Evolutionary conservation across 2,888 invertebrate genomes (phyloP).

Genomic region (Itoplectis maculator): DNA sequence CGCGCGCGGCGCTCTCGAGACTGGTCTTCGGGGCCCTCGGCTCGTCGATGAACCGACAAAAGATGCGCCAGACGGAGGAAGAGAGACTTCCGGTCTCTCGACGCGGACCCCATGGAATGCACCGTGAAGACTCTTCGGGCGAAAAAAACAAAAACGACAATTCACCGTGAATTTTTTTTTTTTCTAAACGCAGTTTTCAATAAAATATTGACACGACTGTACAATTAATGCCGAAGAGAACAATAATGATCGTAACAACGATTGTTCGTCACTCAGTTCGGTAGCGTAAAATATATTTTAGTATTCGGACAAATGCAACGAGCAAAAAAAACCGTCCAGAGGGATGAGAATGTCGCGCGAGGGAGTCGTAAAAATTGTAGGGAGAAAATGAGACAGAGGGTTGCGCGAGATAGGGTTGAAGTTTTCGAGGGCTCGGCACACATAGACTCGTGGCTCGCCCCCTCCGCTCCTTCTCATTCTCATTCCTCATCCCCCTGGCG

Average conservation of each 20-base stretch:
- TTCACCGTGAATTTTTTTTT: background rate
- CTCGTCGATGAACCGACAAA: conserved; percentile 55
- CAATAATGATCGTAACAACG: conserved; percentile 5
- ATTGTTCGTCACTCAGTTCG: background rate
- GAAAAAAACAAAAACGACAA: background rate
- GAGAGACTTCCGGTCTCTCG: conserved; percentile 48
- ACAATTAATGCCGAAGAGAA: conserved; percentile 1
- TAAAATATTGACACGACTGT: conserved; percentile 26
- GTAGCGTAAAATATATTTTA: background rate
- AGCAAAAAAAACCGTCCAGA: background rate
- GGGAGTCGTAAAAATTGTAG: conserved; percentile 2
- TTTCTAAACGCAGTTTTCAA: background rate
- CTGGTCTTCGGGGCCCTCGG: conserved; percentile 40
- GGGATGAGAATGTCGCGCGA: background rate
- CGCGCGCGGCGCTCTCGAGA: conserved; percentile 25
- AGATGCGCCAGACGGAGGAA: conserved; percentile 24
- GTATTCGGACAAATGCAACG: background rate
- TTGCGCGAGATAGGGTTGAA: conserved; percentile 17
- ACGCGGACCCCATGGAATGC: background rate
- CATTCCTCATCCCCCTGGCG: conserved; percentile 23
- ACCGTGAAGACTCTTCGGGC: too few relatives aligned
- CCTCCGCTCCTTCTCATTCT: background rate
- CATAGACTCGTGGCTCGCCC: conserved; percentile 19
- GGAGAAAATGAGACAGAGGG: conserved; percentile 6
- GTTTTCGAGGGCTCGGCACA: conserved; percentile 36